Evolutionary conservation across 2,797 vertebrate genomes (phyloP).

Genomic region (Mionectes olivaceus): DNA sequence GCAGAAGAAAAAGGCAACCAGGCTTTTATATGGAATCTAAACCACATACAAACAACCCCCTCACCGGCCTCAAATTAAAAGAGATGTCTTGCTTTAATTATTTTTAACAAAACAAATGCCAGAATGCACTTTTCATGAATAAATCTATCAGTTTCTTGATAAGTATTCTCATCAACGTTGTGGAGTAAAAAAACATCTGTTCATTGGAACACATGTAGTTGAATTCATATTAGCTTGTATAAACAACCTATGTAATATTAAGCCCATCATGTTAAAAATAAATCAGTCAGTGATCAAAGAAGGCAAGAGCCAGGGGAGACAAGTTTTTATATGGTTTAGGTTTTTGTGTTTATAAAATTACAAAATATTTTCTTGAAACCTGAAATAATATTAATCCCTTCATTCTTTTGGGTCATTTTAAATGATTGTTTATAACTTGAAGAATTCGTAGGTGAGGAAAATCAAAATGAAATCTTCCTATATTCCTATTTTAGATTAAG

Average conservation of each 20-base stretch:
- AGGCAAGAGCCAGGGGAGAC: neutral
- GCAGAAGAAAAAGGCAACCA: neutral
- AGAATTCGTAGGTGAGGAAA: neutral
- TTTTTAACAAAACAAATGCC: constrained; percentile 54
- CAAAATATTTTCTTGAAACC: neutral
- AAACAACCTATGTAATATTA: constrained; percentile 15
- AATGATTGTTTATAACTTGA: neutral
- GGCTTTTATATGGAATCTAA: neutral
- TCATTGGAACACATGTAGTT: neutral
- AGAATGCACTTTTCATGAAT: constrained; percentile 49
- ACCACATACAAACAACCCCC: neutral
- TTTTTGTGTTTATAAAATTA: constrained; percentile 25
- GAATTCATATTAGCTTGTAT: constrained; percentile 61
- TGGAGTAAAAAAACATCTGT: constrained; percentile 31
- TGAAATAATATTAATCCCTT: neutral
- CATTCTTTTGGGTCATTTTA: neutral
- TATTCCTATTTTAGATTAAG: neutral
- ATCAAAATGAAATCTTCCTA: neutral
- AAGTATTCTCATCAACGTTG: constrained; percentile 13
- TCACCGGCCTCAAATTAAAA: neutral
- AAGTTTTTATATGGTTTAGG: neutral
- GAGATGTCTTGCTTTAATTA: constrained; percentile 2
- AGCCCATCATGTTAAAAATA: neutral
- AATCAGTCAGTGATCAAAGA: neutral
- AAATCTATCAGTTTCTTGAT: constrained; percentile 53